These are phyloP conservation scores for Dromiciops gliroides DNA, from an alignment of 2,113 vertebrate species.

Conservation along the genomic window DNA sequence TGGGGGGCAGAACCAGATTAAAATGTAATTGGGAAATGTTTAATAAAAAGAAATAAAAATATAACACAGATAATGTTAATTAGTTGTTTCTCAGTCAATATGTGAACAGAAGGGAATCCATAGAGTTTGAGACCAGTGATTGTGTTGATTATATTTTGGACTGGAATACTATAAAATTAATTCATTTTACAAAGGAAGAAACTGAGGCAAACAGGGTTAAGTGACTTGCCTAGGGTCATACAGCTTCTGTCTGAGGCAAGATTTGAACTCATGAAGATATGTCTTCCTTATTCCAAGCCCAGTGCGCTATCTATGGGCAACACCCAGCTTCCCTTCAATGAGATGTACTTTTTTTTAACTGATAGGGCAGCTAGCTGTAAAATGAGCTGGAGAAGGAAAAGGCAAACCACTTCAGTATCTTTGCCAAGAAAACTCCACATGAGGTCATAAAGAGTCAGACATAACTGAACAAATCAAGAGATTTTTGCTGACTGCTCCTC, in stretches of 20 bases:
- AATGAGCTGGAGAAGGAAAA: not conserved
- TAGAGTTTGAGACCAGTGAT: not conserved
- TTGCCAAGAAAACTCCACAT: not conserved
- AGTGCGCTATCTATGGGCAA: not conserved
- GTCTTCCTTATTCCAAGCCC: not conserved
- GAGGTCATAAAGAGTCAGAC: not conserved
- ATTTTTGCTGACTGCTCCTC: not conserved
- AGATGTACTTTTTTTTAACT: not conserved
- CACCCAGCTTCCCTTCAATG: not conserved
- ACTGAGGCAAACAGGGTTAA: not conserved
- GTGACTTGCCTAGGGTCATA: not conserved
- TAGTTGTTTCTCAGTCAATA: not conserved
- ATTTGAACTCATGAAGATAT: not conserved
- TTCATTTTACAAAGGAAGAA: not conserved
- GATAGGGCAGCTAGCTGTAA: not conserved
- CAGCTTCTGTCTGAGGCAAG: not conserved
- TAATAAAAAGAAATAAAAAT: constrained; percentile 28
- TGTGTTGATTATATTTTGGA: not conserved
- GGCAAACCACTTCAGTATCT: not conserved
- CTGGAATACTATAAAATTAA: not conserved
- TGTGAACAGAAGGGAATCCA: not conserved
- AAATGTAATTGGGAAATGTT: constrained; percentile 42
- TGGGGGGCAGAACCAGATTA: not conserved
- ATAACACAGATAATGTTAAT: not conserved
- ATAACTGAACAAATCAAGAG: not conserved